Conservation (phyloP, 2,113 vertebrate genomes). For the Ictalurus furcatus region DNA sequence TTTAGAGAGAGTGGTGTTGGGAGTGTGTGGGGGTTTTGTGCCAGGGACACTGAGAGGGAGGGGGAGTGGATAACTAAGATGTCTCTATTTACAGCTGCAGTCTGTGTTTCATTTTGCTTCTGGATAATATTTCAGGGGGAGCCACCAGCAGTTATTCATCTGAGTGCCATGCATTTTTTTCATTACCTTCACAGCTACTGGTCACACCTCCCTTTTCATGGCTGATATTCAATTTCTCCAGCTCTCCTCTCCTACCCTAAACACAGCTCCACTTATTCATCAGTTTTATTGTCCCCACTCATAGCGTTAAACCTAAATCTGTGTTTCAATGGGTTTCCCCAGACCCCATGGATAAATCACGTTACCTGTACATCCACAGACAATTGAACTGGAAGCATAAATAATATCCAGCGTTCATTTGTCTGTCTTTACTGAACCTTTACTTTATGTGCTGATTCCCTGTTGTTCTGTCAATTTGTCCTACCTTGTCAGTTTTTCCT, state of each 20-base stretch:
- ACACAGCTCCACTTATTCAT: not conserved
- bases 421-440: no score
- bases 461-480: no score
- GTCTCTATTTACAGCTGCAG: slow-evolving; percentile 65
- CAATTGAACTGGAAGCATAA: slow-evolving; percentile 58
- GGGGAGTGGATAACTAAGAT: slow-evolving; percentile 54
- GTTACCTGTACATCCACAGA: slow-evolving; percentile 61
- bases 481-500: no score
- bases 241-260: slow-evolving; percentile 8
- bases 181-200: slow-evolving; percentile 2
- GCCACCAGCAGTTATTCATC: slow-evolving; percentile 14
- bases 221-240: slow-evolving; percentile 38
- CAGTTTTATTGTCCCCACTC: slow-evolving; percentile 37
- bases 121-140: slow-evolving; percentile 25
- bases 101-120: slow-evolving; percentile 45
- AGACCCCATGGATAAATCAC: not conserved
- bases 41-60: slow-evolving; percentile 40
- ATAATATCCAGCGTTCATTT: no score
- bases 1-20: slow-evolving; percentile 3
- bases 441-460: no score
- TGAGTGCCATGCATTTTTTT: not conserved
- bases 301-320: slow-evolving; percentile 49
- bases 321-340: slow-evolving; percentile 3
- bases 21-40: slow-evolving; percentile 14
- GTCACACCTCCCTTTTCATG: slow-evolving; percentile 4